Evolutionary conservation across 1,140 invertebrate species (phyloP).

Genomic region (Atta texana): DNA sequence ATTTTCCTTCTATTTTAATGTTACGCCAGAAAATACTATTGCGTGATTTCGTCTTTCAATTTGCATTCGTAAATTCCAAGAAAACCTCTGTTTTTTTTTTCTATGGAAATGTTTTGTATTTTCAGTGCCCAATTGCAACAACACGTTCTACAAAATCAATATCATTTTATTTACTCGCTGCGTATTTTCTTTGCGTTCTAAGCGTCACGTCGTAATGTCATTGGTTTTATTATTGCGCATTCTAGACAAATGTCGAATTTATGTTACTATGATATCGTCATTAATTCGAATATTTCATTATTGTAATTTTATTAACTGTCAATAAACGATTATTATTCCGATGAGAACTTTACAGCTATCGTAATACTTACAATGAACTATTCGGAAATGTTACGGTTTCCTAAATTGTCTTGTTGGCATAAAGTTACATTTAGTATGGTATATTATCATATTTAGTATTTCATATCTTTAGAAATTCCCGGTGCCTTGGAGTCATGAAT

Average conservation of each 20-base stretch:
- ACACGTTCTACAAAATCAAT: slow-evolving; percentile 36
- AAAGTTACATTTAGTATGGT: not conserved
- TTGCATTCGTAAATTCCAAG: slow-evolving; percentile 12
- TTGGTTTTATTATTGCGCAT: slow-evolving; percentile 12
- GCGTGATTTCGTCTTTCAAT: not conserved
- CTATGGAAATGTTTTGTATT: slow-evolving; percentile 34
- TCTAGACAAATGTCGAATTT: slow-evolving; percentile 10
- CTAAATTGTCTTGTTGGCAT: not conserved
- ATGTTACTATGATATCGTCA: not conserved
- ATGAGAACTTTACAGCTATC: not conserved
- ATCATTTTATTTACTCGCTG: slow-evolving; percentile 11
- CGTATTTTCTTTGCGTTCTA: slow-evolving; percentile 14
- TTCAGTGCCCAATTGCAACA: not conserved
- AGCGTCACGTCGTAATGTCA: slow-evolving; percentile 4
- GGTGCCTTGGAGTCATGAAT: slow-evolving; percentile 25
- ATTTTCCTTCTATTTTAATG: not conserved
- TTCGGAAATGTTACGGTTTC: not conserved
- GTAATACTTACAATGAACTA: not conserved
- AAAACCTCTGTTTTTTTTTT: slow-evolving; percentile 10
- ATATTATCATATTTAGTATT: not conserved
- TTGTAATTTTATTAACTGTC: slow-evolving; percentile 9
- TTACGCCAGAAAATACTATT: not conserved
- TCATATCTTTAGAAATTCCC: not conserved
- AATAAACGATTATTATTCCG: not conserved
- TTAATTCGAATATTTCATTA: not conserved